These are phyloP conservation scores for Eremobia ochroleuca DNA, from an alignment of 2,888 invertebrate species.

Conservation along the genomic window DNA sequence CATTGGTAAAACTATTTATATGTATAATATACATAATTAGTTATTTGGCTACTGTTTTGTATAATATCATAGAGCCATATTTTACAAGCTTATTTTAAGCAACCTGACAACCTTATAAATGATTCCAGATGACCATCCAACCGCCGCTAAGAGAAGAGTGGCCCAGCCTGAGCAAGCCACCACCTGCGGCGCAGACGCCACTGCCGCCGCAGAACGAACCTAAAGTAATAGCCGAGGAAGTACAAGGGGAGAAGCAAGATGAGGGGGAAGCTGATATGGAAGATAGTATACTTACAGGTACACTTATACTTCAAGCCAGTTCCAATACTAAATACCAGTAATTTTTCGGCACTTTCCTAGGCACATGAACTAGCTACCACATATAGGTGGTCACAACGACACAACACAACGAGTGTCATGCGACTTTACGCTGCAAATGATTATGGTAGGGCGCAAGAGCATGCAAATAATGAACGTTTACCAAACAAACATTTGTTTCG, in stretches of 20 bases:
- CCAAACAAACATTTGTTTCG: neutral
- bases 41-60: no score
- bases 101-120: neutral
- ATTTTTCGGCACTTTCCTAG: neutral
- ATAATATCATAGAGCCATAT: no score
- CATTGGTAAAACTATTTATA: no score
- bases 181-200: constrained; percentile 28
- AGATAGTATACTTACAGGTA: constrained; percentile 69
- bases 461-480: neutral
- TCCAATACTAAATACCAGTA: neutral
- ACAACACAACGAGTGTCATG: neutral
- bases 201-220: constrained; percentile 70
- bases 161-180: constrained; percentile 78
- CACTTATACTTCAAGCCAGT: neutral
- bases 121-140: constrained; percentile 75
- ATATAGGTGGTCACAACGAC: neutral
- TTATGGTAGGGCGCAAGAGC: neutral
- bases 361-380: neutral
- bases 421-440: neutral
- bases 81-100: no score
- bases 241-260: neutral
- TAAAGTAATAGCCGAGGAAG: constrained; percentile 67
- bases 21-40: no score
- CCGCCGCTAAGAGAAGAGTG: constrained; percentile 79
- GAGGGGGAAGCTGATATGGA: constrained; percentile 49